Evolutionary conservation across 2,113 vertebrate species (phyloP).

Genomic region (Tenebrosternarchus preto): DNA sequence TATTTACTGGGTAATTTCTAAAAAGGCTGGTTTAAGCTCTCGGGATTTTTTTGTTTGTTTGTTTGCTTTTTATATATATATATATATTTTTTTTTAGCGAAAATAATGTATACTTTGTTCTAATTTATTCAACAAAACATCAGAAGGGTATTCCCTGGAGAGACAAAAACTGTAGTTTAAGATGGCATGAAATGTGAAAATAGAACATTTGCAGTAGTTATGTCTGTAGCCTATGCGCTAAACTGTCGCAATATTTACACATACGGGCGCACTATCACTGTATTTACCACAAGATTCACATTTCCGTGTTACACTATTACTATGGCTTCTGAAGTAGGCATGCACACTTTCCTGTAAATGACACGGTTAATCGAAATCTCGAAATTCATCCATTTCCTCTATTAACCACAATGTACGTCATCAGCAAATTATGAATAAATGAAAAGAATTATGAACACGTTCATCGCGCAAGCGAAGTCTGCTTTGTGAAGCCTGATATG

Average conservation of each 20-base stretch:
- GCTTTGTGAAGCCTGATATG: background rate
- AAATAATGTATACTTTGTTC: background rate
- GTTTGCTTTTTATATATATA: too few species aligned
- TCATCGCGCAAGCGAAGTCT: constrained; percentile 52
- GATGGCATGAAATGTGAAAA: too few species aligned
- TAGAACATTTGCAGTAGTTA: background rate
- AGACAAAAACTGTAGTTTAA: background rate
- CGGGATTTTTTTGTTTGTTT: too few species aligned
- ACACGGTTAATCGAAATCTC: constrained; percentile 77
- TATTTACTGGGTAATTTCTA: too few species aligned
- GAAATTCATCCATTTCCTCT: constrained; percentile 76
- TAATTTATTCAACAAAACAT: background rate
- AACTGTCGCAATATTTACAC: background rate
- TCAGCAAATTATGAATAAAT: constrained; percentile 59
- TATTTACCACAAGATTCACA: constrained; percentile 46
- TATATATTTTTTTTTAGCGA: too few species aligned
- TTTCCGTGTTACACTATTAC: constrained; percentile 61
- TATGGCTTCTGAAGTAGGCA: constrained; percentile 62
- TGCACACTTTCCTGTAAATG: constrained; percentile 76
- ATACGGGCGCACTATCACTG: background rate
- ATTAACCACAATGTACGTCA: constrained; percentile 74
- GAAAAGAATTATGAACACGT: constrained; percentile 20
- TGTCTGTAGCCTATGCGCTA: background rate
- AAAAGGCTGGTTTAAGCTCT: too few species aligned
- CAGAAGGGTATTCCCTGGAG: background rate